Evolutionary conservation across 1,140 invertebrate genomes (phyloP), one percentile per base, ranked within the genome.

Genomic region (Sitodiplosis mosellana): DNA sequence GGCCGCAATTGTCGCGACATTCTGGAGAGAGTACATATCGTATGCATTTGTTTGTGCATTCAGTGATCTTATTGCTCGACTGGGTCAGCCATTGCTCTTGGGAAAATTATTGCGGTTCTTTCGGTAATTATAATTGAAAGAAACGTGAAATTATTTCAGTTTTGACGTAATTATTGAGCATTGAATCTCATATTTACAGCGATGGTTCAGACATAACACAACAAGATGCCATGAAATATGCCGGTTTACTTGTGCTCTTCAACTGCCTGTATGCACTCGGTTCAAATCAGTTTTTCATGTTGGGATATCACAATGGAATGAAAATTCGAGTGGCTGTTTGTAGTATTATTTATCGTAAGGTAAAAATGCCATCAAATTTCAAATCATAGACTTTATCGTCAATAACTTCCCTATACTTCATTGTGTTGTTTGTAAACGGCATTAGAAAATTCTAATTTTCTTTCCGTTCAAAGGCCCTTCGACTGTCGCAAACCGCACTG

Each of bases 401-500:
- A 11, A 71, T 74, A 53, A 86, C 83, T 0, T 83, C 87, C 58
- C 75, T 82, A 57, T 63, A 84, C 42, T 76, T 87, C 2, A 64
- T 79, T 5, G 55, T 84, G 14, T 85, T 86, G 80, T 80, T 81
- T 54, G 83, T 87, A 64, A 78, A 87, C 17, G 73, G 87, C 18
- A 72, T 68, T 1, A 76, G 75, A 0, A 69, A 80, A 84, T 54
- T n/a, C n/a, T n/a, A n/a, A 76, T 75, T 54, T 75, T 78, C 0
- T 84, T 40, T 12, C 68, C 74, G 2, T 56, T 77, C 15, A 64
- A 15, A 43, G 41, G 68, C 74, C 2, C 56, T 77, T 17, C 64
- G 65, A 42, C 55, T 80, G 7, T 78, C 74, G 49, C 68, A 66
- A 45, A 73, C 70, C 0, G 76, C 83, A 0, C 54, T 87, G n/a